These are phyloP conservation scores for Nemotelus nigrinus DNA, from an alignment of 2,888 invertebrate species.

Conservation along the genomic window DNA sequence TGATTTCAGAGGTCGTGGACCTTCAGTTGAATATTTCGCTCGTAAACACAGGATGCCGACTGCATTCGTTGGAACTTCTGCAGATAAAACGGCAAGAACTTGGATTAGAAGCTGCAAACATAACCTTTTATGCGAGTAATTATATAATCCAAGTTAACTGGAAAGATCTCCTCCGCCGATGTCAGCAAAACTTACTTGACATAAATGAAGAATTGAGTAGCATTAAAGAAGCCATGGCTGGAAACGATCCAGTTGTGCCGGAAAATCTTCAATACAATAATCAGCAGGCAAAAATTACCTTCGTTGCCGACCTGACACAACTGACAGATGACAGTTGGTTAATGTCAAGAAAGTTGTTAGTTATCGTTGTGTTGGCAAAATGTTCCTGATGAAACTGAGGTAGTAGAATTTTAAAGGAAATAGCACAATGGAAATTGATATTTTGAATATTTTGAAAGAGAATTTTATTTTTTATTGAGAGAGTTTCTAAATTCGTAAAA, in stretches of 20 bases:
- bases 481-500: too few relatives aligned
- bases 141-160: constrained; percentile 31
- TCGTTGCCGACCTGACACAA: constrained; percentile 24
- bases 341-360: neutral
- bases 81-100: constrained; percentile 53
- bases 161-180: neutral
- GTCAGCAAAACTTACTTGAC: constrained; percentile 59
- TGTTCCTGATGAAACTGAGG: neutral
- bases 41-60: constrained; percentile 60
- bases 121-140: constrained; percentile 38
- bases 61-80: constrained; percentile 59
- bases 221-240: constrained; percentile 60
- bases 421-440: too few relatives aligned
- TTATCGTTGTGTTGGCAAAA: neutral
- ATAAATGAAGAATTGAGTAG: constrained; percentile 60
- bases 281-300: neutral
- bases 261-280: neutral
- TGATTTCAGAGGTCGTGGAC: constrained; percentile 63
- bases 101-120: constrained; percentile 52
- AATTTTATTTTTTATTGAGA: too few relatives aligned
- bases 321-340: constrained; percentile 43
- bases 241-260: constrained; percentile 15
- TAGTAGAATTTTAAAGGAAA: too few relatives aligned
- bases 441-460: too few relatives aligned
- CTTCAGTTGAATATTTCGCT: constrained; percentile 58